phyloP scores from a whole-genome alignment of 2,888 invertebrate species.

The Germaria angustata region DNA sequence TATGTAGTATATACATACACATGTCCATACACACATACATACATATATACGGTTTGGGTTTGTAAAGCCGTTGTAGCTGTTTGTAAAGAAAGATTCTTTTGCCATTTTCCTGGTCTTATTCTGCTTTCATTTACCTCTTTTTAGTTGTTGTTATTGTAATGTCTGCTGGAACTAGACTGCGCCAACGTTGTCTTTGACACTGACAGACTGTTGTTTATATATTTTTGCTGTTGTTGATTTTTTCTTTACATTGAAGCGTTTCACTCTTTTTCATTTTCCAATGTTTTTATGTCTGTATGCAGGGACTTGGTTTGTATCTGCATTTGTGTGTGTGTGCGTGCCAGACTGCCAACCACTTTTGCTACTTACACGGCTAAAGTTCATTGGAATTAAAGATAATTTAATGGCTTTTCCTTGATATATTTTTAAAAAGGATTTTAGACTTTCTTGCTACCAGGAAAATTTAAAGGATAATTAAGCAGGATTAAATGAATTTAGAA shows the following conservation, averaged over 20 bases:
- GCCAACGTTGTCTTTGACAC: slow-evolving; percentile 66
- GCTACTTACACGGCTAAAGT: slow-evolving; percentile 48
- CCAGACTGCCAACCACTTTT: slow-evolving; percentile 64
- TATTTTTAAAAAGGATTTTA: slow-evolving; percentile 8
- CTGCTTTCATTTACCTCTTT: slow-evolving; percentile 16
- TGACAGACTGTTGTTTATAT: slow-evolving; percentile 65
- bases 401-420: slow-evolving; percentile 40
- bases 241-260: slow-evolving; percentile 51
- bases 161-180: slow-evolving; percentile 61
- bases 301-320: slow-evolving; percentile 66
- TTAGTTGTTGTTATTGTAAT: slow-evolving; percentile 32
- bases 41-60: background rate
- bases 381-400: slow-evolving; percentile 58
- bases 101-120: background rate
- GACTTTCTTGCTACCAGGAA: background rate
- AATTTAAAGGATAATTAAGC: slow-evolving; percentile 28
- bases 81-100: slow-evolving; percentile 6
- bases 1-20: background rate
- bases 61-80: slow-evolving; percentile 13
- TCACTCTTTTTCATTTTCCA: slow-evolving; percentile 62
- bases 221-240: slow-evolving; percentile 68
- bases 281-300: slow-evolving; percentile 60
- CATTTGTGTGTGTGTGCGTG: slow-evolving; percentile 49
- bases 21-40: background rate
- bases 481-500: background rate